phyloP scores from a whole-genome alignment of 2,888 invertebrate genomes.

The Priocnemis perturbator region DNA sequence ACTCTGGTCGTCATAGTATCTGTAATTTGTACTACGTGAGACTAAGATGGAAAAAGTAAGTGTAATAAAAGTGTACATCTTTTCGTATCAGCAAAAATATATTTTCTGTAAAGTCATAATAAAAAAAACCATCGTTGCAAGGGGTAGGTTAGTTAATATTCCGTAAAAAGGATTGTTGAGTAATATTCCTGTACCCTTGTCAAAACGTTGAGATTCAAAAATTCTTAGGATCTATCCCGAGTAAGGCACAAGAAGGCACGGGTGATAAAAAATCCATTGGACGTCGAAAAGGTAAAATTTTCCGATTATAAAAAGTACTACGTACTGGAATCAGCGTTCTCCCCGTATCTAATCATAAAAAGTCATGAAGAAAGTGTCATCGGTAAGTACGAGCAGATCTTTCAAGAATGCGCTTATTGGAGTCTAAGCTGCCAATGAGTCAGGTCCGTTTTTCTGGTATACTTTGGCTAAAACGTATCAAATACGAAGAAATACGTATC shows the following conservation, averaged over 20 bases:
- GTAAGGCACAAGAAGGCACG: slow-evolving; percentile 36
- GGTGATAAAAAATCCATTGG: slow-evolving; percentile 19
- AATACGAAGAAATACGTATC: slow-evolving; percentile 34
- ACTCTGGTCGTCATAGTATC: slow-evolving; percentile 15
- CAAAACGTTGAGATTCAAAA: slow-evolving; percentile 11
- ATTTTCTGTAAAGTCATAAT: slow-evolving; percentile 20
- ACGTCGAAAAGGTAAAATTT: slow-evolving; percentile 13
- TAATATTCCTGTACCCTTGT: neutral
- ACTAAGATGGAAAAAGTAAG: slow-evolving; percentile 38
- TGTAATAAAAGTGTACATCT: slow-evolving; percentile 28
- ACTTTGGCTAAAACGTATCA: slow-evolving; percentile 41
- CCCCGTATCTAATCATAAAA: slow-evolving; percentile 31
- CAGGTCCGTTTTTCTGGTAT: slow-evolving; percentile 28
- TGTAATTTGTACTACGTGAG: slow-evolving; percentile 47
- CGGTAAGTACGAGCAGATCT: slow-evolving; percentile 48
- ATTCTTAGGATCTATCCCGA: slow-evolving; percentile 22
- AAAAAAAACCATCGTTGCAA: slow-evolving; percentile 18
- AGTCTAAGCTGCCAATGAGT: slow-evolving; percentile 5
- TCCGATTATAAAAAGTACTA: neutral
- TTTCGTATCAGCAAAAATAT: slow-evolving; percentile 38
- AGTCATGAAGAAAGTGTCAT: slow-evolving; percentile 21
- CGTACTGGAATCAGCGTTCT: slow-evolving; percentile 7
- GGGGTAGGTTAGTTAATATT: too few species aligned
- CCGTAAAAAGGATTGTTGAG: slow-evolving; percentile 3
- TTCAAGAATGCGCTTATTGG: neutral